Evolutionary conservation across 2,113 vertebrate genomes (phyloP), one percentile per base, ranked within the genome.

Genomic region (Sprattus sprattus): DNA sequence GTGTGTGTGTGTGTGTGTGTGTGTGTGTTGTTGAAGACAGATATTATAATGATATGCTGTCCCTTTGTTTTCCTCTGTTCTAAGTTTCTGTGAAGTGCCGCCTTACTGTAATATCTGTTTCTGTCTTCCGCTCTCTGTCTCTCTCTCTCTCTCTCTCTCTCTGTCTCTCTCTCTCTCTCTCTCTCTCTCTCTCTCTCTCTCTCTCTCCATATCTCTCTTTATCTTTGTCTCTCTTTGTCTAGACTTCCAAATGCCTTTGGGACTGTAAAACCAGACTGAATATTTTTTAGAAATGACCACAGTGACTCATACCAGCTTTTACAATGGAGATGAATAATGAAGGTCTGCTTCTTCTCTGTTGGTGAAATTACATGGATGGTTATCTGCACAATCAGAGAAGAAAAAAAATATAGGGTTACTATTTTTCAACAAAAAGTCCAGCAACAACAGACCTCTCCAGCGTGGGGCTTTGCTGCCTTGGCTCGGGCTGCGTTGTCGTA

Each of bases 311-410:
- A 84, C 88, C 84, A 86, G 50, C 83, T 87, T 85, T 90, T 88
- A 88, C 86, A 82, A 80, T 86, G 88, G 88, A 90, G 90, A 91
- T 85, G 82, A 86, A 91, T 89, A 87, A 52, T 87, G 85, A 25
- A 39, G 45, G 84, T 46, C 88, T 78, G 71, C 28, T 16, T 78
- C 71, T 78, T 39, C 11, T 78, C 28, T 78, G 71, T 32, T 39
- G 71, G 28, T 32, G 13, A 78, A 78, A 32, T 78, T 16, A 78
- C 32, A 78, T 78, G 71, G 32, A 39, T 78, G 28, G 71, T 39
- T 78, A 78, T 78, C 28, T 39, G 71, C 15, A 15, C 28, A 78
- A 71, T 71, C 64, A 71, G 64, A 71, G 64, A 71, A 20, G 7
- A 71, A 78, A 16, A 78, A 39, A 78, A 39, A 78, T 28, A 78